These are phyloP conservation scores for Apotomis capreana DNA, from an alignment of 2,888 invertebrate species.

Conservation along the genomic window DNA sequence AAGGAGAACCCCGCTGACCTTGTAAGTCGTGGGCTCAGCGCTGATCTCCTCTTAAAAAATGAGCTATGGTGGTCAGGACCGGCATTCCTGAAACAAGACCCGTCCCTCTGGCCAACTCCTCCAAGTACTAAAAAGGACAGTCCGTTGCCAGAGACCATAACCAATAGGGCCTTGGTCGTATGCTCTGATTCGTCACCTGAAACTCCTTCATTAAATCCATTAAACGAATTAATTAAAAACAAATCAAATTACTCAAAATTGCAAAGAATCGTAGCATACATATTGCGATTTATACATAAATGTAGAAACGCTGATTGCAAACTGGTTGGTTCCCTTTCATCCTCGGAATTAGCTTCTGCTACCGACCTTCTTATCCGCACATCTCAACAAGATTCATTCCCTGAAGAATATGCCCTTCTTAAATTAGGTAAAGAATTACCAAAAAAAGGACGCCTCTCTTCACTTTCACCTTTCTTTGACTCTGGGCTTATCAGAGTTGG, in stretches of 20 bases:
- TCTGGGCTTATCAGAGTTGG: too few species aligned
- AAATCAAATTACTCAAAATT: conserved; percentile 3
- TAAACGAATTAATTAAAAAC: neutral
- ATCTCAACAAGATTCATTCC: conserved; percentile 7
- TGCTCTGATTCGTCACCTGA: neutral
- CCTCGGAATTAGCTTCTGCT: neutral
- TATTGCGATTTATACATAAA: neutral
- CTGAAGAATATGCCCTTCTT: conserved; percentile 5
- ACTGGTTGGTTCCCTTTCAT: neutral
- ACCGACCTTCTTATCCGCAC: neutral
- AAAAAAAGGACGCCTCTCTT: neutral
- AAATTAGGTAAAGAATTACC: conserved; percentile 2
- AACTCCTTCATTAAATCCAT: neutral
- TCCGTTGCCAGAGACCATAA: neutral
- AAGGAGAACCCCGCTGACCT: too few species aligned
- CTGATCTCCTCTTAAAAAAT: neutral
- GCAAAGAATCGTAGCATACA: neutral
- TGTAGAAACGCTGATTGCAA: neutral
- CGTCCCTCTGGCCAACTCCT: neutral
- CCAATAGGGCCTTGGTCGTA: neutral
- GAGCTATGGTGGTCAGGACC: conserved; percentile 17
- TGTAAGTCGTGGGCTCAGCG: neutral
- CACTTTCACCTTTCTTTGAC: conserved; percentile 6
- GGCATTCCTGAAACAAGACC: conserved; percentile 2
- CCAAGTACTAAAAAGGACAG: neutral